Evolutionary conservation across 1,140 invertebrate species (phyloP).

Genomic region (Lasioglossum baleicum): DNA sequence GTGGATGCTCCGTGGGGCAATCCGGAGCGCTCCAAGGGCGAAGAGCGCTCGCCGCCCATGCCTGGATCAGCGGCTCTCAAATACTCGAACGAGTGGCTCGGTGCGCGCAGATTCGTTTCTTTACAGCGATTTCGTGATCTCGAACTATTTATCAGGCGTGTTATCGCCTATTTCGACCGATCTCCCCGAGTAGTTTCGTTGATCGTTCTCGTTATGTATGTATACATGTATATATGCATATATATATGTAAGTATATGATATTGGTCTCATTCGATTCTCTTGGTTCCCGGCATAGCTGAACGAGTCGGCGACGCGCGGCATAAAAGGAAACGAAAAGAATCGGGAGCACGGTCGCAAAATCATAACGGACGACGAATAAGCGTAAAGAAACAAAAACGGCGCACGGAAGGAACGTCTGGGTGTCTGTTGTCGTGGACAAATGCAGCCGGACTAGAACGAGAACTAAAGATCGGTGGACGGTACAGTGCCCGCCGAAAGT

Average conservation of each 20-base stretch:
- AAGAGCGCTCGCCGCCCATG: no score
- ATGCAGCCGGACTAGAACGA: constrained; percentile 4
- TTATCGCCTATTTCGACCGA: no score
- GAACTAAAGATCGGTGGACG: no score
- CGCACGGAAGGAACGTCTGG: constrained; percentile 50
- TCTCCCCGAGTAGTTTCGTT: no score
- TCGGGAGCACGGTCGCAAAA: constrained; percentile 53
- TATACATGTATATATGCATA: no score
- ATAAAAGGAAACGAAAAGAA: constrained; percentile 29
- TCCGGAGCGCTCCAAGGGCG: no score
- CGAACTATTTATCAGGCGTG: constrained; percentile 19
- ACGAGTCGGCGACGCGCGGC: constrained; percentile 29
- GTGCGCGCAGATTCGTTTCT: constrained; percentile 78
- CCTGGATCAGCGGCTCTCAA: background rate
- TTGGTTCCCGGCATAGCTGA: constrained; percentile 32
- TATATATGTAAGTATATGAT: no score
- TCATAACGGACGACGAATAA: constrained; percentile 64
- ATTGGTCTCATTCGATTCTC: background rate
- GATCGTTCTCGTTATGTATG: no score
- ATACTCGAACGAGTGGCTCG: constrained; percentile 73
- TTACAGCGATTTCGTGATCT: constrained; percentile 62
- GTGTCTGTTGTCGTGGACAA: constrained; percentile 24
- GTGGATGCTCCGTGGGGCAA: no score
- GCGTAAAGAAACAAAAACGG: constrained; percentile 69
- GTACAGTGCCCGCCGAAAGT: no score